A percentile compares a stretch with the other conserved stretches of the same genome.
These are phyloP conservation scores for Marronus borbonicus DNA, from an alignment of 2,888 invertebrate species.

Conservation along the genomic window DNA sequence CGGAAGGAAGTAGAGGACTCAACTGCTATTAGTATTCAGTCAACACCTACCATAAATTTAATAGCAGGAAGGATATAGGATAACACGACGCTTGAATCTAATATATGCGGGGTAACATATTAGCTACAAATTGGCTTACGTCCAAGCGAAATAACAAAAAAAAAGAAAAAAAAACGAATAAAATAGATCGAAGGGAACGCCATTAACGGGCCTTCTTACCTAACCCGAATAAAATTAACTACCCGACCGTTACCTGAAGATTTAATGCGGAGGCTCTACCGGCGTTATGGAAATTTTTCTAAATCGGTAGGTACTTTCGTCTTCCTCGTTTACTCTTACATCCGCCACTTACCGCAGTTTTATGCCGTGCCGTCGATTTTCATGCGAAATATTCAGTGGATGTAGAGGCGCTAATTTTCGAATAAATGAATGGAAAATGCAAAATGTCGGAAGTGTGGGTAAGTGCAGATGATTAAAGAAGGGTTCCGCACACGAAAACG, in stretches of 20 bases:
- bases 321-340: too few species aligned
- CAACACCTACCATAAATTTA: constrained; percentile 56
- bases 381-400: neutral
- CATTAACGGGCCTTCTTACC: constrained; percentile 15
- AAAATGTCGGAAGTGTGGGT: too few species aligned
- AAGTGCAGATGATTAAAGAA: too few species aligned
- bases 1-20: too few species aligned
- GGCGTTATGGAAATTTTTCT: constrained; percentile 16
- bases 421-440: neutral
- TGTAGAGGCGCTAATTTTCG: neutral
- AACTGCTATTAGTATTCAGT: constrained; percentile 56
- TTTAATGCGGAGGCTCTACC: constrained; percentile 30
- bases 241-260: constrained; percentile 21
- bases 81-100: constrained; percentile 58
- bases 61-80: constrained; percentile 56
- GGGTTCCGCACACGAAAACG: neutral
- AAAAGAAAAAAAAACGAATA: neutral
- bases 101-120: constrained; percentile 59
- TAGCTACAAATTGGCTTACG: constrained; percentile 59
- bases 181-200: neutral
- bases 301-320: neutral
- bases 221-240: constrained; percentile 25
- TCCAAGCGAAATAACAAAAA: constrained; percentile 35
- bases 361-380: neutral
- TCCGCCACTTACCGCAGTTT: neutral